Percentiles rank a stretch among this genome's conserved stretches.
phyloP scores from a whole-genome alignment of 2,113 vertebrate species.

The Dendrocopos noguchii region DNA sequence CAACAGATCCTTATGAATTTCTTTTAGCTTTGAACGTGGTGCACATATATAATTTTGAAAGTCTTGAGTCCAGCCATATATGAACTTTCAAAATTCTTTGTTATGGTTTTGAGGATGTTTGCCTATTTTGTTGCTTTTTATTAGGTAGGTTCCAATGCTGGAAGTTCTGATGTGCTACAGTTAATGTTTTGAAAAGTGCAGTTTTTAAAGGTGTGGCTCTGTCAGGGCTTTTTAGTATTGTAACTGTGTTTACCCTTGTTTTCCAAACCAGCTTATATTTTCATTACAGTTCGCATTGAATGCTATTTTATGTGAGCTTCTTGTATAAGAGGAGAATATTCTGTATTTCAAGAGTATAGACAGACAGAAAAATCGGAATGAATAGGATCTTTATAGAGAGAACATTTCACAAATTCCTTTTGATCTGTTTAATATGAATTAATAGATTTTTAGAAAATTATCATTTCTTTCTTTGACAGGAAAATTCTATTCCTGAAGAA shows the following conservation, averaged over 20 bases:
- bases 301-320: neutral
- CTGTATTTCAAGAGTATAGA: neutral
- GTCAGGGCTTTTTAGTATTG: neutral
- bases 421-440: neutral
- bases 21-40: too few relatives aligned
- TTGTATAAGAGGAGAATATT: neutral
- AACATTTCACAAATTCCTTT: neutral
- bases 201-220: neutral
- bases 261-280: neutral
- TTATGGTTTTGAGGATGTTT: neutral
- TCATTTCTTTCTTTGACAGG: neutral
- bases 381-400: neutral
- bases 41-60: too few relatives aligned
- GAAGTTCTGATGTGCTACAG: fast-evolving
- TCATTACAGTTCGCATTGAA: neutral
- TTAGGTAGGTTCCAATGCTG: neutral
- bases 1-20: too few relatives aligned
- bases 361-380: neutral
- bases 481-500: neutral
- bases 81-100: neutral
- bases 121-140: neutral
- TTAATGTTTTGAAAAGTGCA: neutral
- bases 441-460: neutral
- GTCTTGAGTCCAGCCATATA: neutral
- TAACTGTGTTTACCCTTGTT: neutral